Evolutionary conservation across 1,140 invertebrate species (phyloP), one percentile per base, ranked within the genome.

Genomic region (Bicyclus anynana): DNA sequence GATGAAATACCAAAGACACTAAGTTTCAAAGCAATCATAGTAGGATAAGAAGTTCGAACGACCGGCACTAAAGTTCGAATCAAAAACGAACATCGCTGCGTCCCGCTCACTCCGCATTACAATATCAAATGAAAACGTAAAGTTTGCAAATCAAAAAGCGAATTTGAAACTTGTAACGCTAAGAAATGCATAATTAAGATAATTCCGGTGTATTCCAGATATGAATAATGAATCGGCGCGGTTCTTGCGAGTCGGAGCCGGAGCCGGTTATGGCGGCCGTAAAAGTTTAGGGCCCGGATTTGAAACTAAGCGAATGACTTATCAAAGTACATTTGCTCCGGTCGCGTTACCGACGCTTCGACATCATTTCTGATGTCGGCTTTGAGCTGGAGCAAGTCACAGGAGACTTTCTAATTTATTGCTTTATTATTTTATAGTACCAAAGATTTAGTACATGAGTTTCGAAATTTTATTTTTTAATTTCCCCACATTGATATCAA

Each of bases 141-240:
- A 61, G 59, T 61, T 61, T 55, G 13, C 0, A 47, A 61, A 51
- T 51, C 47, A 61, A 54, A 61, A 50, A 54, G 59, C 59, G 47
- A 51, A 46, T 55, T 38, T 50, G 54, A 51, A 55, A 61, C 47
- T 61, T 55, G 59, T 61, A 46, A 52, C 47, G 55, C 59, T 55
- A 61, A 47, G 52, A 61, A 61, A 61, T 61, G 59, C 59, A 61
- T 61, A 61, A 61, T 61, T 61, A 61, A 44, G 38, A 61, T 53
- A 42, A 54, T 50, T 57, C 54, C 38, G 54, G 54, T 53, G 48
- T 49, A 60, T 54, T 21, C 40, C 40, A 46, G 48, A 61, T 61
- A 61, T 61, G 59, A 61, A 61, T 61, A 55, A 61, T 61, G 59
- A 61, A 61, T 50, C 38, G 47, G 37, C 18, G 20, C 50, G 37